These are phyloP conservation scores for Hymenopus coronatus DNA, from an alignment of 2,888 invertebrate genomes.

Conservation along the genomic window DNA sequence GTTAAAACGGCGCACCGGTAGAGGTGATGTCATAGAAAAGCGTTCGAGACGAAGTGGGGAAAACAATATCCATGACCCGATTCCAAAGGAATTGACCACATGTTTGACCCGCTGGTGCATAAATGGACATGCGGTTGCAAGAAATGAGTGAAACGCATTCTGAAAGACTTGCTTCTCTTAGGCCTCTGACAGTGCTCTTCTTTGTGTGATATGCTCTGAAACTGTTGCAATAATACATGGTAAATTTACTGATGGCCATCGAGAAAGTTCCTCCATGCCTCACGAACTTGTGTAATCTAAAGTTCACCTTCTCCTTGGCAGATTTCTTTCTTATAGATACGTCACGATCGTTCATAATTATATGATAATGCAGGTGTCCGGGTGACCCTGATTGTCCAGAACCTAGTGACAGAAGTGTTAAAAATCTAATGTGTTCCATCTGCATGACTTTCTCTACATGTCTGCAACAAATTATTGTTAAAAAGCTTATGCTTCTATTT, in stretches of 20 bases:
- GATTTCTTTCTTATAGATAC: not conserved
- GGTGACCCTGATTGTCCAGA: no score
- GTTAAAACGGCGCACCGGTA: not conserved
- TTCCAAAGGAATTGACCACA: not conserved
- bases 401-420: no score
- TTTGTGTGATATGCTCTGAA: no score
- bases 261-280: not conserved
- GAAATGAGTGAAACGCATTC: not conserved
- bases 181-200: no score
- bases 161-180: no score
- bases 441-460: no score
- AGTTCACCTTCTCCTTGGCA: not conserved
- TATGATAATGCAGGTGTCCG: no score
- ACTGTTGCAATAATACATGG: no score
- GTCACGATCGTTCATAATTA: not conserved
- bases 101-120: not conserved
- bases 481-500: no score
- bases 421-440: no score
- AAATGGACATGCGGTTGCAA: not conserved
- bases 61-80: not conserved
- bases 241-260: not conserved
- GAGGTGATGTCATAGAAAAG: not conserved
- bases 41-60: not conserved
- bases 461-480: no score
- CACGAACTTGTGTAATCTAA: not conserved